Evolutionary conservation across 2,797 vertebrate species (phyloP).

Genomic region (Cetoscarus ocellatus): DNA sequence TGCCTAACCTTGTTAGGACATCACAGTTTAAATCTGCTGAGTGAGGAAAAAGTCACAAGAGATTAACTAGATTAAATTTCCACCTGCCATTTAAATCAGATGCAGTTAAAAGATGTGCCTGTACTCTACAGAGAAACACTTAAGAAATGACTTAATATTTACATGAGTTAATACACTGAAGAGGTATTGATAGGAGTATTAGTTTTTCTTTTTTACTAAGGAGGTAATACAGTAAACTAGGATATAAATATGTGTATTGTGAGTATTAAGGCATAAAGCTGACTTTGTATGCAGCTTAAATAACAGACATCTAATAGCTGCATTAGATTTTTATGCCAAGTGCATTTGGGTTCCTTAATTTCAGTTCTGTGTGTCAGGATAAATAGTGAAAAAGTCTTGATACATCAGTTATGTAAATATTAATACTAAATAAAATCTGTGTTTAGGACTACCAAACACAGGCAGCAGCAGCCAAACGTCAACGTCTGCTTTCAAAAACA

Average conservation of each 20-base stretch:
- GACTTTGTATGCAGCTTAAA: conserved; percentile 30
- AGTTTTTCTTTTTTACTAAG: conserved; percentile 40
- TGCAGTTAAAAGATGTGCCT: conserved; percentile 52
- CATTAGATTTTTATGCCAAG: conserved; percentile 52
- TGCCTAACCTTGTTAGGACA: conserved; percentile 5
- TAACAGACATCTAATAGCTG: conserved; percentile 56
- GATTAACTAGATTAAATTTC: conserved; percentile 26
- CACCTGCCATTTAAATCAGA: conserved; percentile 55
- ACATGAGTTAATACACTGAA: conserved; percentile 50
- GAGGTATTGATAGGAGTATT: conserved; percentile 59
- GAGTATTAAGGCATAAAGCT: conserved; percentile 60
- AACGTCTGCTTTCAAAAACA: conserved; percentile 38
- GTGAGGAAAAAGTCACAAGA: background rate
- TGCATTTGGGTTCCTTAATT: conserved; percentile 30
- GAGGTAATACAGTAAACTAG: conserved; percentile 57
- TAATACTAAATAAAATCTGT: conserved; percentile 72
- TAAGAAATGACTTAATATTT: conserved; percentile 34
- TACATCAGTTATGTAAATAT: conserved; percentile 35
- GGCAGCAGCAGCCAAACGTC: conserved; percentile 62
- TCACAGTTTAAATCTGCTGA: conserved; percentile 3
- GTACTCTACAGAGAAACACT: conserved; percentile 28
- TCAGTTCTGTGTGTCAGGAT: conserved; percentile 19
- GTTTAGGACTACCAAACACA: conserved; percentile 47
- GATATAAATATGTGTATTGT: conserved; percentile 45
- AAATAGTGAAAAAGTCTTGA: conserved; percentile 9